Percentiles rank a stretch among this genome's conserved stretches.
These are phyloP conservation scores for Oreochromis niloticus DNA, from an alignment of 2,113 vertebrate species.

Conservation along the genomic window DNA sequence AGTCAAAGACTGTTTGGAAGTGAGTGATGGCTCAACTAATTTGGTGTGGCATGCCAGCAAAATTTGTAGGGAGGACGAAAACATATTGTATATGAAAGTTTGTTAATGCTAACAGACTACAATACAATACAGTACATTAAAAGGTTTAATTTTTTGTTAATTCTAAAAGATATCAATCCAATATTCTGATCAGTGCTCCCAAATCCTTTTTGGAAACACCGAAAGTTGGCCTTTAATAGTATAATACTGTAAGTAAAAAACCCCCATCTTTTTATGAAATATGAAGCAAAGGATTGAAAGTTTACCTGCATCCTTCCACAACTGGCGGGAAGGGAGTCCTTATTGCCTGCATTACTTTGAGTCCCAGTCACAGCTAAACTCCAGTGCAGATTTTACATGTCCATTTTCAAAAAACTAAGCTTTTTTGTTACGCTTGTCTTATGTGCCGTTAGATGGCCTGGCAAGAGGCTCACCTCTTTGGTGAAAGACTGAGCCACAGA, in stretches of 20 bases:
- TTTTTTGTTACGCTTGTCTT: neutral
- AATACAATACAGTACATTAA: neutral
- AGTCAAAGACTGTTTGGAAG: too few species aligned
- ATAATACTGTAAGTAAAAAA: too few species aligned
- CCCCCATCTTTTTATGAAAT: too few species aligned
- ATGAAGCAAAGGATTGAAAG: neutral
- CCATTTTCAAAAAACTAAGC: neutral
- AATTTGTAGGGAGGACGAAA: neutral
- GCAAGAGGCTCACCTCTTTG: neutral
- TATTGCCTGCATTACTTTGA: neutral
- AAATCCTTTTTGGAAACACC: too few species aligned
- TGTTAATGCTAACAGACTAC: neutral
- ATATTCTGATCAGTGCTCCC: too few species aligned
- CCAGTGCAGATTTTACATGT: neutral
- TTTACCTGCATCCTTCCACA: neutral
- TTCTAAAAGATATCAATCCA: too few species aligned
- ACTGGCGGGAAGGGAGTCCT: neutral
- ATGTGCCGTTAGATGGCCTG: neutral
- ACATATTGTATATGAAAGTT: neutral
- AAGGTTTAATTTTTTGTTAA: neutral
- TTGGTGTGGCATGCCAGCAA: neutral
- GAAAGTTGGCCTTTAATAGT: too few species aligned
- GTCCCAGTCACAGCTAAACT: neutral
- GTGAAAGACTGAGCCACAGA: too few species aligned
- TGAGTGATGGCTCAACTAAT: neutral